phyloP scores from a whole-genome alignment of 1,140 invertebrate genomes.

The Penaeus japonicus region DNA sequence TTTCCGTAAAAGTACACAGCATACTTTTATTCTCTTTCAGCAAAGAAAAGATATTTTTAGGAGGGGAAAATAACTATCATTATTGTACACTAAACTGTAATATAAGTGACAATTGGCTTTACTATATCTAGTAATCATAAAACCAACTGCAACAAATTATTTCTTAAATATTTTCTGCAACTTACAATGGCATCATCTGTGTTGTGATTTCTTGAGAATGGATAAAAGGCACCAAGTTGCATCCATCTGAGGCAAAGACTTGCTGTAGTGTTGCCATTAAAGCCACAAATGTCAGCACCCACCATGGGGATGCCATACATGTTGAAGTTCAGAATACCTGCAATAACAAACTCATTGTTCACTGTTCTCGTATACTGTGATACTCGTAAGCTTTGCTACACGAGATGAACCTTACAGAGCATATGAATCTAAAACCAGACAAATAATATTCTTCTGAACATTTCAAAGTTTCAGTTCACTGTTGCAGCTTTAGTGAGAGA shows the following conservation, averaged over 20 bases:
- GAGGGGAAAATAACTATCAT: too few relatives aligned
- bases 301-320: conserved; percentile 70
- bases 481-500: background rate
- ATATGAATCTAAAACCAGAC: background rate
- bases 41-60: too few relatives aligned
- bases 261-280: conserved; percentile 64
- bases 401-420: background rate
- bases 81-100: too few relatives aligned
- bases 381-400: background rate
- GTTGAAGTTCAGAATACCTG: conserved; percentile 77
- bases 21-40: too few relatives aligned
- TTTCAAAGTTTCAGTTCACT: background rate
- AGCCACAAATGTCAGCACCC: conserved; percentile 71
- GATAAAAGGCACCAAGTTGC: conserved; percentile 68
- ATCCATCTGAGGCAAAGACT: conserved; percentile 69
- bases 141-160: background rate
- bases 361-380: background rate
- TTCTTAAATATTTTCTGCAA: background rate
- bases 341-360: background rate
- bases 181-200: conserved; percentile 62
- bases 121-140: too few relatives aligned
- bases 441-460: background rate
- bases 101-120: too few relatives aligned
- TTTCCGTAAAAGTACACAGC: too few relatives aligned
- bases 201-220: conserved; percentile 61